These are phyloP conservation scores for Misgurnus anguillicaudatus DNA, from an alignment of 2,113 vertebrate genomes.

Conservation along the genomic window DNA sequence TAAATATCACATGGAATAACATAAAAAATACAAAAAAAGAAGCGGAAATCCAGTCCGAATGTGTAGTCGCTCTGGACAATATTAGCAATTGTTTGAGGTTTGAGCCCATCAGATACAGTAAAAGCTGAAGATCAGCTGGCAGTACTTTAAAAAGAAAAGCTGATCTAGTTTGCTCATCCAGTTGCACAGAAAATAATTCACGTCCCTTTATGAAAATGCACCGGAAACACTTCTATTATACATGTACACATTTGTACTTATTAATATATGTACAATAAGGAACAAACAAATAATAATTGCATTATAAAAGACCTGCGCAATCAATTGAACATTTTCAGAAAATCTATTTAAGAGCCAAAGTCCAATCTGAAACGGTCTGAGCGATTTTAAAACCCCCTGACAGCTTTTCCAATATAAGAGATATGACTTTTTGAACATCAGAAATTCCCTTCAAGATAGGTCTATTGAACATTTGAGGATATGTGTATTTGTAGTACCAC, in stretches of 20 bases:
- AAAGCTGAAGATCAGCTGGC: slow-evolving; percentile 68
- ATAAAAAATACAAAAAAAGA: slow-evolving; percentile 36
- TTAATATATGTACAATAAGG: slow-evolving; percentile 60
- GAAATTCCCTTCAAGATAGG: slow-evolving; percentile 9
- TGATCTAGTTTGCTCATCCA: slow-evolving; percentile 71
- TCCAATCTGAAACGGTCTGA: slow-evolving; percentile 41
- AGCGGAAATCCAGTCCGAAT: not conserved
- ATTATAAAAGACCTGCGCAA: slow-evolving; percentile 60
- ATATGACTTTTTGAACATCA: slow-evolving; percentile 25
- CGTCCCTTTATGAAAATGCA: slow-evolving; percentile 54
- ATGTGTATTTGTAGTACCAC: not conserved
- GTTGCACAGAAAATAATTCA: slow-evolving; percentile 60
- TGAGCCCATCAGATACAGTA: slow-evolving; percentile 54
- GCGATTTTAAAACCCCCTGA: not conserved
- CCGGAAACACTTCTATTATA: slow-evolving; percentile 69
- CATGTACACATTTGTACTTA: slow-evolving; percentile 63
- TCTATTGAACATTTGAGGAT: slow-evolving; percentile 28
- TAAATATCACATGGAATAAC: slow-evolving; percentile 69
- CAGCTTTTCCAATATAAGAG: slow-evolving; percentile 19
- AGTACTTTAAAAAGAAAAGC: slow-evolving; percentile 68
- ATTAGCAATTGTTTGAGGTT: slow-evolving; percentile 64
- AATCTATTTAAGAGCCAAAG: slow-evolving; percentile 50
- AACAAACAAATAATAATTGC: slow-evolving; percentile 65
- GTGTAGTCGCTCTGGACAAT: slow-evolving; percentile 23
- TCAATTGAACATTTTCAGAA: slow-evolving; percentile 54